Evolutionary conservation across 2,888 invertebrate species (phyloP), one percentile per base, ranked within the genome.

Genomic region (Balanococcus diminutus): DNA sequence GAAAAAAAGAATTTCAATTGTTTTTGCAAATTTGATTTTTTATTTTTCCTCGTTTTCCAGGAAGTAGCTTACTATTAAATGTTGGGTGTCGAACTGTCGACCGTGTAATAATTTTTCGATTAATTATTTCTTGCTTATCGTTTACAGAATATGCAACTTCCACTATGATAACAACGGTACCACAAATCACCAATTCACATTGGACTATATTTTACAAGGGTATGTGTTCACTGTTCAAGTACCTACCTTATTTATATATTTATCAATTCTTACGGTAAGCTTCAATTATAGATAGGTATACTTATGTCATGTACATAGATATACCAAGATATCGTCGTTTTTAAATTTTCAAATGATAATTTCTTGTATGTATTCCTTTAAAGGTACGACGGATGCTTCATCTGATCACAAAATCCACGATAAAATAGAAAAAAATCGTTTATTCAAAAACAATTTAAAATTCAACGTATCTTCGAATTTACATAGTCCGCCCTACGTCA

Each of bases 41-140:
- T n/a, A n/a, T n/a, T n/a, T n/a, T n/a, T n/a, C n/a, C n/a, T n/a
- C n/a, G n/a, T n/a, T n/a, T n/a, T n/a, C n/a, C n/a, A n/a, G n/a
- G n/a, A n/a, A n/a, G n/a, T n/a, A n/a, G n/a, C n/a, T n/a, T n/a
- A n/a, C n/a, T n/a, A n/a, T n/a, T n/a, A n/a, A n/a, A n/a, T n/a
- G n/a, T n/a, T n/a, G n/a, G n/a, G n/a, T n/a, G n/a, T n/a, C n/a
- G n/a, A n/a, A n/a, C n/a, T n/a, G n/a, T n/a, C n/a, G n/a, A n/a
- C n/a, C n/a, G n/a, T n/a, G n/a, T n/a, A 89, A 36, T 79, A 28
- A 25, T 19, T 82, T 28, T 46, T 28, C 3, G 8, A 9, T 39
- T 36, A 56, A 56, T 56, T 83, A 28, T 8, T 14, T 82, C 51
- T 61, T 28, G 11, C 67, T 61, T 11, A 16, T 32, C 8, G 0